Base-by-base conservation (phyloP, 2,113 vertebrate genomes). In the Mesocricetus auratus region DNA sequence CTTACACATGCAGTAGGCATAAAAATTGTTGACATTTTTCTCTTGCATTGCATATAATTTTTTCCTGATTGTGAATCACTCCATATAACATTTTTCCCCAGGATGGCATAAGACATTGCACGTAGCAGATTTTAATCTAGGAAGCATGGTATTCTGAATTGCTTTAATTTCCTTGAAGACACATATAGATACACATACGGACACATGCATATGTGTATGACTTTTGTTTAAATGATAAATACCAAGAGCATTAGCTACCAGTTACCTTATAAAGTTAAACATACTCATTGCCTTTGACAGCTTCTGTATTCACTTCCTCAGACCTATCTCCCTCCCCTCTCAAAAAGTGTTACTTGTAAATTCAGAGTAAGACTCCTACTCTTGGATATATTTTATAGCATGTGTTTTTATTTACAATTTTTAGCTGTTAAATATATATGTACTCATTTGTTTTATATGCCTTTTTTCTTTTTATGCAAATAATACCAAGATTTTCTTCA, bases 21-120 rank as follows among this genome's bases (percentile, higher is more conserved):
- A 86, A 95, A 42, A 64, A 22, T 60, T 50, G 3, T 95, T 96
- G 73, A 85, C 78, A 60, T 73, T 90, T 94, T 86, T 88, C 64
- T 26, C 69, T 96, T 96, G 53, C 5, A 92, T 96, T 94, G 83
- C 36, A 69, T 73, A 42, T 86, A 68, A 95, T 97, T 94, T 97
- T 97, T 71, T 89, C 42, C 47, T 96, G 36, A 87, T 94, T 96
- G 12, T 74, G 75, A 96, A 94, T 83, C 62, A 21, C 15, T 92
- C 42, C 58, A 90, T 93, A 89, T 45, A 91, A 10, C 58, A 39
- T 45, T 60, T 81, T 71, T 73, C 90, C 83, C n/a, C 77, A 95
- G 53, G 68, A 89, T 24, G 3, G 1, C 31, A 58, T 82, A 86
- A 89, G 95, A 82, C 31, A 89, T n/a, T 71, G 19, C 29, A 39